Evolutionary conservation across 2,797 vertebrate species (phyloP).

Genomic region (Bryconaethiops microstoma): DNA sequence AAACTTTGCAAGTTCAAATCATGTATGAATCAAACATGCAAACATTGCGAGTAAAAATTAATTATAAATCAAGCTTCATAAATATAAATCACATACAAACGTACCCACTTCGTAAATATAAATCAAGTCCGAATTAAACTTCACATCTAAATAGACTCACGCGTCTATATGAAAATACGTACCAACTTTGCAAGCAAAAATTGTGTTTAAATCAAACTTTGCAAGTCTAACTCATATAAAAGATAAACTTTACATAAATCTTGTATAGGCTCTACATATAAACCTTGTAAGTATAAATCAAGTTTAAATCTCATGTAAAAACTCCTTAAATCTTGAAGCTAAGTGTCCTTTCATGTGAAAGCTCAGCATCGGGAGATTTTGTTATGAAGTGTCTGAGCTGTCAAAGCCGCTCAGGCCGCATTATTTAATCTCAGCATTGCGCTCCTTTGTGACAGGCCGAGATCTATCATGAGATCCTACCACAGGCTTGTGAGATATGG

Average conservation of each 20-base stretch:
- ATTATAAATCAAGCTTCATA: not conserved
- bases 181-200: no score
- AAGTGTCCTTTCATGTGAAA: not conserved
- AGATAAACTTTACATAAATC: not conserved
- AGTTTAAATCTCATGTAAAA: no score
- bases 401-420: slow-evolving; percentile 26
- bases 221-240: no score
- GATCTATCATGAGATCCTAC: slow-evolving; percentile 28
- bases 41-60: not conserved
- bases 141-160: no score
- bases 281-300: not conserved
- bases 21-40: not conserved
- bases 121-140: not conserved
- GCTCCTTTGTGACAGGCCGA: slow-evolving; percentile 29
- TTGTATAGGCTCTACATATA: not conserved
- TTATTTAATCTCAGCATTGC: slow-evolving; percentile 24
- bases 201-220: no score
- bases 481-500: slow-evolving; percentile 4
- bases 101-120: not conserved
- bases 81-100: not conserved
- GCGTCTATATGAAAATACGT: no score
- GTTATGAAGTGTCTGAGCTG: slow-evolving; percentile 26
- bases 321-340: not conserved
- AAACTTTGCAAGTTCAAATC: not conserved
- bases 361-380: slow-evolving; percentile 14